Conservation (phyloP, 2,797 vertebrate genomes). For the Sylvilagus floridanus region DNA sequence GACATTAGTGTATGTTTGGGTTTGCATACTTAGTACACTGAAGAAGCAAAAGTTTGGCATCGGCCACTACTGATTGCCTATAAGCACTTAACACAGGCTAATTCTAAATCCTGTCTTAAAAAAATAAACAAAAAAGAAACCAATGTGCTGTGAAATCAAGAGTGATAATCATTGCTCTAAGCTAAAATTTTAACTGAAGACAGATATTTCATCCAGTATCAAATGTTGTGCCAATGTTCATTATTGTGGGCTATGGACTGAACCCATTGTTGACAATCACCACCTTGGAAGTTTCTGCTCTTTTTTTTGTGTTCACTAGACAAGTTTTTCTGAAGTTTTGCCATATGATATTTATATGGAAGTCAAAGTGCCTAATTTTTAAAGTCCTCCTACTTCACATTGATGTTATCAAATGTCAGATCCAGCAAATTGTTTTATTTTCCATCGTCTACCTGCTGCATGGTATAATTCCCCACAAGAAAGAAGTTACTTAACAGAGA, state of each 20-base stretch:
- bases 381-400: slow-evolving; percentile 30
- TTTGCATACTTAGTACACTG: background rate
- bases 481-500: slow-evolving; percentile 22
- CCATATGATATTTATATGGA: slow-evolving; percentile 4
- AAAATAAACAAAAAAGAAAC: background rate
- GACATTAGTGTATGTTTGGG: slow-evolving; percentile 40
- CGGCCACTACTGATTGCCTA: slow-evolving; percentile 26
- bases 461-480: slow-evolving; percentile 54
- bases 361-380: slow-evolving; percentile 38
- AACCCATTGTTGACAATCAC: background rate
- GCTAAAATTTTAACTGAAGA: slow-evolving; percentile 47
- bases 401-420: slow-evolving; percentile 21
- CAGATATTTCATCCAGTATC: slow-evolving; percentile 26
- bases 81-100: background rate
- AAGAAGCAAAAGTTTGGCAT: slow-evolving; percentile 43
- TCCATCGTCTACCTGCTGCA: background rate
- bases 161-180: slow-evolving; percentile 16
- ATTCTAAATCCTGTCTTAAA: slow-evolving; percentile 40
- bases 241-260: slow-evolving; percentile 29
- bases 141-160: background rate
- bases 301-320: slow-evolving; percentile 28
- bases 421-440: slow-evolving; percentile 43
- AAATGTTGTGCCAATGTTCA: slow-evolving; percentile 24
- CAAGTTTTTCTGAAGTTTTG: slow-evolving; percentile 13
- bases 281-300: background rate